phyloP scores from a whole-genome alignment of 1,140 invertebrate species.

The Periplaneta americana region DNA sequence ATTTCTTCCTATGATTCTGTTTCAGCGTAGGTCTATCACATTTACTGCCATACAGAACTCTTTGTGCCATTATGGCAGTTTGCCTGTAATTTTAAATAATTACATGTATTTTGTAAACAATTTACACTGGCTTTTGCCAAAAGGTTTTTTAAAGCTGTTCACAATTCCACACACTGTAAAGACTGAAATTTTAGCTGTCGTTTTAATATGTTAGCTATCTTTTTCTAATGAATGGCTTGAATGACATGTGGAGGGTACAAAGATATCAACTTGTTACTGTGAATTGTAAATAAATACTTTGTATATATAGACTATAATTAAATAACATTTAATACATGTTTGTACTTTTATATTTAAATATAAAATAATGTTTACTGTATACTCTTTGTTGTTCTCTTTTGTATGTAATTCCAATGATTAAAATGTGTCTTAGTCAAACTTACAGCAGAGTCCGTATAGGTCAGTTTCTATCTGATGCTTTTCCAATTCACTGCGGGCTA shows the following conservation, averaged over 20 bases:
- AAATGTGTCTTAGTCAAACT: no score
- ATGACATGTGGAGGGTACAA: neutral
- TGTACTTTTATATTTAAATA: neutral
- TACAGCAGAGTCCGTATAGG: no score
- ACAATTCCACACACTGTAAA: neutral
- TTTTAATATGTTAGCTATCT: neutral
- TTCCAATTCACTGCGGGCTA: no score
- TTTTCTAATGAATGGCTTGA: neutral
- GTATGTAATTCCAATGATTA: no score
- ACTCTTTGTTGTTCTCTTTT: no score
- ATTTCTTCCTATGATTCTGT: neutral
- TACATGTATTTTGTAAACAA: neutral
- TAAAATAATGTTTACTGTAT: no score
- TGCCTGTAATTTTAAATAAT: no score
- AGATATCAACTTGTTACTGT: no score
- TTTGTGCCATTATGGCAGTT: neutral
- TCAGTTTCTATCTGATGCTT: no score
- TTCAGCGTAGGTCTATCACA: neutral
- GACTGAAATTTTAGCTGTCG: neutral
- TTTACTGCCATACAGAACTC: neutral
- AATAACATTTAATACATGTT: neutral
- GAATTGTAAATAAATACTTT: neutral
- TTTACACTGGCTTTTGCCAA: neutral
- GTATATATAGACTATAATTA: neutral
- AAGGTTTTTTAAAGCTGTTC: neutral